Evolutionary conservation across 2,113 vertebrate genomes (phyloP).

Genomic region (Silurus asotus): DNA sequence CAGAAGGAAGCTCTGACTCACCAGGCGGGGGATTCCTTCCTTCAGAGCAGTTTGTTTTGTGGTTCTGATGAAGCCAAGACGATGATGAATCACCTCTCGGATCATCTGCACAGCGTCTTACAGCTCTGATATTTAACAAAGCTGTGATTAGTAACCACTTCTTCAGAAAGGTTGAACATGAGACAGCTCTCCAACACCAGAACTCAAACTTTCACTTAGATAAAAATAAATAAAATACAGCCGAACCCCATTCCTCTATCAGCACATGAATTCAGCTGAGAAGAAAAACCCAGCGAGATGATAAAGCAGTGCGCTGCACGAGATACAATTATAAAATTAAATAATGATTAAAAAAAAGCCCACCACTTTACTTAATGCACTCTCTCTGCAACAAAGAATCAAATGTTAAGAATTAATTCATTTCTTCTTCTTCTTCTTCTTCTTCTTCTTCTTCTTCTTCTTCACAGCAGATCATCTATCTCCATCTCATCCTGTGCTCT

Average conservation of each 20-base stretch:
- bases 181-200: background rate
- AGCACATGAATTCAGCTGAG: background rate
- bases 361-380: background rate
- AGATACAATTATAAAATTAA: background rate
- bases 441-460: too few relatives aligned
- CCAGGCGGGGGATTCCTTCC: slow-evolving; percentile 41
- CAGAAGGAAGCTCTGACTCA: slow-evolving; percentile 33
- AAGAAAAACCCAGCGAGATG: background rate
- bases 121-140: slow-evolving; percentile 17
- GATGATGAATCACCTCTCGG: slow-evolving; percentile 23
- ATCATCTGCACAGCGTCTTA: background rate
- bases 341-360: too few relatives aligned
- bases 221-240: background rate
- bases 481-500: too few relatives aligned
- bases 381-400: background rate
- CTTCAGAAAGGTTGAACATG: background rate
- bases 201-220: background rate
- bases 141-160: slow-evolving; percentile 29
- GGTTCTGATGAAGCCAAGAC: slow-evolving; percentile 17
- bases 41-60: background rate
- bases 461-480: too few relatives aligned
- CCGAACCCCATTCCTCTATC: background rate
- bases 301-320: background rate
- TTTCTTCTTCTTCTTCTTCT: too few relatives aligned
- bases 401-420: background rate